Evolutionary conservation across 2,113 vertebrate genomes (phyloP).

Genomic region (Tretioscincus oriximinensis): DNA sequence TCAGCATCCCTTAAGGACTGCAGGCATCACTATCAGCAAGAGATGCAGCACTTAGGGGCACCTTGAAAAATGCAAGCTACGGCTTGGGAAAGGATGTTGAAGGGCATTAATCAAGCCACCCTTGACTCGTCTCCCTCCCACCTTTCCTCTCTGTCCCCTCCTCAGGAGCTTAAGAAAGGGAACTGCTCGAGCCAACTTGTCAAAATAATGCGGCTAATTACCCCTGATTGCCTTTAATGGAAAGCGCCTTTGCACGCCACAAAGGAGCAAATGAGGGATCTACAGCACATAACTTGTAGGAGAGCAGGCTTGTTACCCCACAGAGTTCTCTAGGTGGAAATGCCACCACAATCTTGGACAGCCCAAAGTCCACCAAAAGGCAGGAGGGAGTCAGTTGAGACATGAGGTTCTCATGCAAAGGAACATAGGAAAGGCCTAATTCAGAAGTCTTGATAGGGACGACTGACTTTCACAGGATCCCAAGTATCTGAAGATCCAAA

Average conservation of each 20-base stretch:
- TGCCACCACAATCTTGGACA: slow-evolving; percentile 36
- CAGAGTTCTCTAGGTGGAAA: slow-evolving; percentile 37
- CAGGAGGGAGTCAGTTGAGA: neutral
- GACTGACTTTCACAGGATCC: too few species aligned
- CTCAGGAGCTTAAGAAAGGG: slow-evolving; percentile 62
- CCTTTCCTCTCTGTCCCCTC: slow-evolving; percentile 29
- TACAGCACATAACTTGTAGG: slow-evolving; percentile 53
- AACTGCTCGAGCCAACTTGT: slow-evolving; percentile 77
- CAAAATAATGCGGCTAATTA: slow-evolving; percentile 86
- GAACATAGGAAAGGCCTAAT: neutral
- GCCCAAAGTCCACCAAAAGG: neutral
- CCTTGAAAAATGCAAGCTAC: slow-evolving; percentile 35
- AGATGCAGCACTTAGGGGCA: slow-evolving; percentile 30
- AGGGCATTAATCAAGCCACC: slow-evolving; percentile 34
- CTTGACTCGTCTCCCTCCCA: slow-evolving; percentile 31
- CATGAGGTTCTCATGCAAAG: fast-evolving
- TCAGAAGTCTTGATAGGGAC: neutral
- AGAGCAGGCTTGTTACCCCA: slow-evolving; percentile 56
- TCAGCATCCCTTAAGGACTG: neutral
- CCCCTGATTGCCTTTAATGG: slow-evolving; percentile 81
- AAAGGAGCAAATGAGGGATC: slow-evolving; percentile 75
- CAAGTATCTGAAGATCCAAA: too few species aligned
- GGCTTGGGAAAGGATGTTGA: slow-evolving; percentile 7
- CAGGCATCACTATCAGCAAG: neutral
- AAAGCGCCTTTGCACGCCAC: slow-evolving; percentile 73